Evolutionary conservation across 92 coral and sea anemone genomes (phyloP).

Genomic region (Heliopora coerulea): DNA sequence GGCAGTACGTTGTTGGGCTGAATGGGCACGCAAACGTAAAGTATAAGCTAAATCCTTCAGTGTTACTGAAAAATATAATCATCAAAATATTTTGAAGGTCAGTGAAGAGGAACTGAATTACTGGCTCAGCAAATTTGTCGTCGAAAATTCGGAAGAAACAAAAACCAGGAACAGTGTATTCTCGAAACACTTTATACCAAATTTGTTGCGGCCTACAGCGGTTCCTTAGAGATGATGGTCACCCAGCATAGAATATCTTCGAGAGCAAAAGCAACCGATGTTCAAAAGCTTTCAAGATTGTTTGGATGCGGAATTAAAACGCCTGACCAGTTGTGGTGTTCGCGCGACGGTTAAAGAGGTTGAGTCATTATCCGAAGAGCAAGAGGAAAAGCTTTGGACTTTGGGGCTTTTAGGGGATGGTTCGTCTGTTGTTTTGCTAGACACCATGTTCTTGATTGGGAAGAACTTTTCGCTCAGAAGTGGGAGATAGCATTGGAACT

Average conservation of each 20-base stretch:
- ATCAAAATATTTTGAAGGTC: too few relatives aligned
- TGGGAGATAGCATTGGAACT: too few relatives aligned
- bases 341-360: slow-evolving; percentile 32
- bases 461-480: too few relatives aligned
- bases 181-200: slow-evolving; percentile 39
- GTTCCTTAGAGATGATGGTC: slow-evolving; percentile 42
- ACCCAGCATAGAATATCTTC: slow-evolving; percentile 32
- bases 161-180: not conserved
- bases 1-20: too few relatives aligned
- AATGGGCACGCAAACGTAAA: too few relatives aligned
- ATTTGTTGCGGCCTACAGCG: slow-evolving; percentile 51
- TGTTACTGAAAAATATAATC: too few relatives aligned
- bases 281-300: slow-evolving; percentile 42
- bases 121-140: slow-evolving; percentile 43
- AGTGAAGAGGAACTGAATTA: slow-evolving; percentile 45
- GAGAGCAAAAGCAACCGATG: slow-evolving; percentile 21
- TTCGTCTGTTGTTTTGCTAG: too few relatives aligned
- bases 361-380: slow-evolving; percentile 22
- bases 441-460: too few relatives aligned
- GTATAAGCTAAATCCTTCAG: too few relatives aligned
- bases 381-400: slow-evolving; percentile 30
- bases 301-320: slow-evolving; percentile 41
- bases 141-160: slow-evolving; percentile 31
- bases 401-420: slow-evolving; percentile 17
- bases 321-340: slow-evolving; percentile 27